phyloP scores from a whole-genome alignment of 2,797 vertebrate species.

The Pogonophryne albipinna region DNA sequence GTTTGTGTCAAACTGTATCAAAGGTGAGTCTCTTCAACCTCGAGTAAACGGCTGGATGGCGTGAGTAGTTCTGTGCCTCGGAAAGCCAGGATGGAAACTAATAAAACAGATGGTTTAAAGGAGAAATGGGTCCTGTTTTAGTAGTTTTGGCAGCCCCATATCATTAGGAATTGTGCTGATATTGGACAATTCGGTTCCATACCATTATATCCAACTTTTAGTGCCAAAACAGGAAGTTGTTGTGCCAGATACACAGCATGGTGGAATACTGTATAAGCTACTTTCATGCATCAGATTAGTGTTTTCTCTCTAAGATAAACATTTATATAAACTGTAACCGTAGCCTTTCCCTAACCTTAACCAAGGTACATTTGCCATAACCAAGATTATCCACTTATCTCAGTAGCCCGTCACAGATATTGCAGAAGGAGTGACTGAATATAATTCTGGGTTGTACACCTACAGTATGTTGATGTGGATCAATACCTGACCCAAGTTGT shows the following conservation, averaged over 20 bases:
- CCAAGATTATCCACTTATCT: not conserved
- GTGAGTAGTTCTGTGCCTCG: not conserved
- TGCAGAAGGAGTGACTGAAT: not conserved
- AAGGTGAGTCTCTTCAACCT: slow-evolving; percentile 34
- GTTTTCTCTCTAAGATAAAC: not conserved
- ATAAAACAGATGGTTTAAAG: slow-evolving; percentile 26
- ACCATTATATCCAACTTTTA: not conserved
- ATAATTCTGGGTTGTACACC: not conserved
- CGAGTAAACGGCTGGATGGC: not conserved
- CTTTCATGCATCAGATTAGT: not conserved
- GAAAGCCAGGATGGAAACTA: not conserved
- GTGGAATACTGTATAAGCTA: not conserved
- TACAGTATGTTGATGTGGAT: not conserved
- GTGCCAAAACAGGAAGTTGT: not conserved
- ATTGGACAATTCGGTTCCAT: too few species aligned
- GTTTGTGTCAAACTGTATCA: slow-evolving; percentile 31
- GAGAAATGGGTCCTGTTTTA: not conserved
- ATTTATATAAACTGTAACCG: not conserved
- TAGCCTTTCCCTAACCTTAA: not conserved
- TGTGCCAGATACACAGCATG: not conserved
- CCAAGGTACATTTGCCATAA: not conserved
- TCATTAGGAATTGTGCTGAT: too few species aligned
- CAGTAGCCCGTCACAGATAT: not conserved
- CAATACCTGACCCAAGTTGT: not conserved
- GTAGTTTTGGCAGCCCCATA: too few species aligned